Conservation (phyloP, 2,113 vertebrate genomes). For the Mesoclemmys tuberculata region DNA sequence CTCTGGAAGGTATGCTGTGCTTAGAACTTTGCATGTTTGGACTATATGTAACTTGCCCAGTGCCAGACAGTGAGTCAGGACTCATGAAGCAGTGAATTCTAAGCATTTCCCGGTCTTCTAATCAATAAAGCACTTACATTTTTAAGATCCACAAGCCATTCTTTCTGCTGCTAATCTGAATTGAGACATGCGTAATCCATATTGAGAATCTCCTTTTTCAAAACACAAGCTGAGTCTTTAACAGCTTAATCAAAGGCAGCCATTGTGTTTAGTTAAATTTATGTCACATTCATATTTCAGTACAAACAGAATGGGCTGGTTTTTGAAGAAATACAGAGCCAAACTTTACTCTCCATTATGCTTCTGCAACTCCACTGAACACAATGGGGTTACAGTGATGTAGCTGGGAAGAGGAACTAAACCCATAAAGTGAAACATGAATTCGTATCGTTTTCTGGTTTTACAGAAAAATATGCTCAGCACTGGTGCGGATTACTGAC, state of each 20-base stretch:
- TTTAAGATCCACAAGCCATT: background rate
- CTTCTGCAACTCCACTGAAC: background rate
- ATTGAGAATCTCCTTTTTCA: background rate
- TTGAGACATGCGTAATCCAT: background rate
- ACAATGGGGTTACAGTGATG: background rate
- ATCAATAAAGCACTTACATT: background rate
- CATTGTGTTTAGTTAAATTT: background rate
- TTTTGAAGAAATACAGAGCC: background rate
- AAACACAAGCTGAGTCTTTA: background rate
- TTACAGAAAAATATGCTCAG: conserved; percentile 87
- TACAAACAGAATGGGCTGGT: background rate
- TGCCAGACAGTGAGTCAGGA: background rate
- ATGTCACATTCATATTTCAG: background rate
- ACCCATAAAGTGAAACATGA: background rate
- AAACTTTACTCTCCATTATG: background rate
- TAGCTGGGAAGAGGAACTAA: background rate
- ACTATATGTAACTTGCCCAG: background rate
- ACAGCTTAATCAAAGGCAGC: background rate
- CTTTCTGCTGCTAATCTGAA: background rate
- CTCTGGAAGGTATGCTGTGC: background rate
- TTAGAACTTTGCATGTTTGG: background rate
- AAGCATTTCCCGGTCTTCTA: background rate
- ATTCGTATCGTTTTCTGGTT: background rate
- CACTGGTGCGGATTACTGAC: conserved; percentile 88
- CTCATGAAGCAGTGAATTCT: background rate